These are phyloP conservation scores for Ellobius talpinus DNA, from an alignment of 2,113 vertebrate genomes.

Conservation along the genomic window DNA sequence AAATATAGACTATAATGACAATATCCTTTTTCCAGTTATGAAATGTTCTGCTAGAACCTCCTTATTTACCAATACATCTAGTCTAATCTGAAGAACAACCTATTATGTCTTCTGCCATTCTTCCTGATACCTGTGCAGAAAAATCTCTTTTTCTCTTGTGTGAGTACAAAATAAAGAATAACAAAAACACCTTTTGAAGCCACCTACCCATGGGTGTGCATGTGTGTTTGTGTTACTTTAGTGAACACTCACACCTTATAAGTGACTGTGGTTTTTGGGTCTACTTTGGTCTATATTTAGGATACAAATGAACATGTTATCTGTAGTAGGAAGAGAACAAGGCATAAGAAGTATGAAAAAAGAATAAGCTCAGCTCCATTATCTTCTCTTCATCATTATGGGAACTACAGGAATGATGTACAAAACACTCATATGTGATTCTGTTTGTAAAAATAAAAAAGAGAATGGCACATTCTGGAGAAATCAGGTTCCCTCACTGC, in stretches of 20 bases:
- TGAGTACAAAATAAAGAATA: neutral
- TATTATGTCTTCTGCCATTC: neutral
- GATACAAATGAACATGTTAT: neutral
- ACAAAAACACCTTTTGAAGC: accelerated
- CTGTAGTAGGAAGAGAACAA: neutral
- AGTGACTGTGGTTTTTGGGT: neutral
- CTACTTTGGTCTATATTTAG: neutral
- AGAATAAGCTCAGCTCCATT: accelerated
- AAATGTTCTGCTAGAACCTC: neutral
- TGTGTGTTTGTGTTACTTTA: neutral
- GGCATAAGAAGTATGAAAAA: neutral
- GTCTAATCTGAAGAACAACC: neutral
- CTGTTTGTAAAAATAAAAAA: neutral
- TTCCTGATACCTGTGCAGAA: neutral
- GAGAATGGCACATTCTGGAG: neutral
- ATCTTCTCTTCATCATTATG: neutral
- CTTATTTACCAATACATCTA: neutral
- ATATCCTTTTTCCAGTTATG: neutral
- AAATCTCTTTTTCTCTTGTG: neutral
- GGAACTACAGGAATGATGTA: too few species aligned
- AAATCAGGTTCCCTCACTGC: neutral
- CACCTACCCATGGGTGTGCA: neutral
- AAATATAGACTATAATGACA: neutral
- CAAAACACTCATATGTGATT: neutral
- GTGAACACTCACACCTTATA: neutral